Evolutionary conservation across 2,797 vertebrate genomes (phyloP).

Genomic region (Sphaeramia orbicularis): DNA sequence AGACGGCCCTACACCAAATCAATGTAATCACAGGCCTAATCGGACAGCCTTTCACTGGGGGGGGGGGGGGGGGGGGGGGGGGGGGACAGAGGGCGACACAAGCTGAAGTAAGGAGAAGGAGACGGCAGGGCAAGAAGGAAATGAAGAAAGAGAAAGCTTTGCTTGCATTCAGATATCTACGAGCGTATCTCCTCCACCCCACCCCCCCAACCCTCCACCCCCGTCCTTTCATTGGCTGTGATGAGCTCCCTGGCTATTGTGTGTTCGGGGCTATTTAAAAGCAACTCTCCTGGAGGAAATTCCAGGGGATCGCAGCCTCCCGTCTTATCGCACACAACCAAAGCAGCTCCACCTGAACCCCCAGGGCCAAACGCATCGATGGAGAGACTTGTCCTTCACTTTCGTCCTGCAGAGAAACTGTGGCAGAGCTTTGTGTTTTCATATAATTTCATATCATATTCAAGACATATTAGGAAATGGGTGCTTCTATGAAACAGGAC

Average conservation of each 20-base stretch:
- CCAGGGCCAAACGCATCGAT: slow-evolving; percentile 69
- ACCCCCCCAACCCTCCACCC: slow-evolving; percentile 49
- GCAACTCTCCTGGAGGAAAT: slow-evolving; percentile 69
- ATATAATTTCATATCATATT: no score
- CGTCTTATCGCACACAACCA: slow-evolving; percentile 78
- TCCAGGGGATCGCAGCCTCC: slow-evolving; percentile 55
- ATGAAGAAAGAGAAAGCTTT: slow-evolving; percentile 34
- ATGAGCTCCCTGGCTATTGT: slow-evolving; percentile 80
- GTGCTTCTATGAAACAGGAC: no score
- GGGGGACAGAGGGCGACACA: slow-evolving; percentile 9
- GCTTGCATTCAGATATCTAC: slow-evolving; percentile 48
- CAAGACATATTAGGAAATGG: no score
- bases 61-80: slow-evolving; percentile 6
- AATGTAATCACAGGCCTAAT: slow-evolving; percentile 85
- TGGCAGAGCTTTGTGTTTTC: slow-evolving; percentile 25
- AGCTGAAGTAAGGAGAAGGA: slow-evolving; percentile 28
- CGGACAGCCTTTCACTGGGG: slow-evolving; percentile 75
- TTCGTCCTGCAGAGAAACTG: slow-evolving; percentile 26
- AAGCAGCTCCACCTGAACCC: slow-evolving; percentile 73
- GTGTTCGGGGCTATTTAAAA: slow-evolving; percentile 80
- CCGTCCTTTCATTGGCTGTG: slow-evolving; percentile 69
- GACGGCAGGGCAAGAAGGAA: slow-evolving; percentile 24
- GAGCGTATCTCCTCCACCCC: slow-evolving; percentile 1
- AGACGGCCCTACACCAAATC: slow-evolving; percentile 79
- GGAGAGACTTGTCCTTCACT: slow-evolving; percentile 72